A percentile compares a stretch with the other conserved stretches of the same genome.
phyloP scores from a whole-genome alignment of 2,888 invertebrate species.

The Crematogaster levior region DNA sequence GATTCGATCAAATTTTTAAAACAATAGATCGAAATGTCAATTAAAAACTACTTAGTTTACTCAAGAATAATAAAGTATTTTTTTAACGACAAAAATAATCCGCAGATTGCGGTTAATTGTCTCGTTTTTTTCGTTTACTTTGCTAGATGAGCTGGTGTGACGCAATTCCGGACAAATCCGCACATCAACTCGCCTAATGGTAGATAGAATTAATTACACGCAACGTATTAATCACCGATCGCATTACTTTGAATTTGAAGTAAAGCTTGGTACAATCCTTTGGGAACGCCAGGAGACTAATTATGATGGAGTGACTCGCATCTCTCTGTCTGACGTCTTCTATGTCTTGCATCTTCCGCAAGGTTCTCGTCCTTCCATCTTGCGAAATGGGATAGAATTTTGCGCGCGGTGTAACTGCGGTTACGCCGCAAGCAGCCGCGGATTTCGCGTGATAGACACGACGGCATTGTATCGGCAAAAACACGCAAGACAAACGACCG shows the following conservation, averaged over 20 bases:
- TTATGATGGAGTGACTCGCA: slow-evolving; percentile 74
- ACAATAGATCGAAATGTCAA: neutral
- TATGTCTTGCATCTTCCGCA: slow-evolving; percentile 53
- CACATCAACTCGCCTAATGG: slow-evolving; percentile 52
- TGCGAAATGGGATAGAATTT: slow-evolving; percentile 26
- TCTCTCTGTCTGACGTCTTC: slow-evolving; percentile 61
- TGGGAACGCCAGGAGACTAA: slow-evolving; percentile 68
- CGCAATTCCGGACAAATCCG: too few species aligned
- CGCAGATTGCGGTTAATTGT: neutral
- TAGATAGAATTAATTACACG: slow-evolving; percentile 68
- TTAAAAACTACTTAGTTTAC: neutral
- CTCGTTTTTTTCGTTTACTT: neutral
- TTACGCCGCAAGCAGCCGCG: slow-evolving; percentile 27
- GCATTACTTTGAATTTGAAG: slow-evolving; percentile 71
- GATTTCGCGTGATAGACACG: slow-evolving; percentile 47
- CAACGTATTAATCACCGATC: slow-evolving; percentile 72
- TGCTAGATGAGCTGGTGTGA: too few species aligned
- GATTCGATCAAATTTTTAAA: neutral
- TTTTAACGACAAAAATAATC: neutral
- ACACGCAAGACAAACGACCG: slow-evolving; percentile 49
- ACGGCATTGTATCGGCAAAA: slow-evolving; percentile 3
- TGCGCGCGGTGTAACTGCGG: slow-evolving; percentile 31
- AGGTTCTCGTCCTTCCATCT: neutral
- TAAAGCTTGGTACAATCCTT: slow-evolving; percentile 66
- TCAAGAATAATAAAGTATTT: neutral